A percentile compares a stretch with the other conserved stretches of the same genome.
phyloP scores from a whole-genome alignment of 1,140 invertebrate species.

The Wiebesia pumilae region DNA sequence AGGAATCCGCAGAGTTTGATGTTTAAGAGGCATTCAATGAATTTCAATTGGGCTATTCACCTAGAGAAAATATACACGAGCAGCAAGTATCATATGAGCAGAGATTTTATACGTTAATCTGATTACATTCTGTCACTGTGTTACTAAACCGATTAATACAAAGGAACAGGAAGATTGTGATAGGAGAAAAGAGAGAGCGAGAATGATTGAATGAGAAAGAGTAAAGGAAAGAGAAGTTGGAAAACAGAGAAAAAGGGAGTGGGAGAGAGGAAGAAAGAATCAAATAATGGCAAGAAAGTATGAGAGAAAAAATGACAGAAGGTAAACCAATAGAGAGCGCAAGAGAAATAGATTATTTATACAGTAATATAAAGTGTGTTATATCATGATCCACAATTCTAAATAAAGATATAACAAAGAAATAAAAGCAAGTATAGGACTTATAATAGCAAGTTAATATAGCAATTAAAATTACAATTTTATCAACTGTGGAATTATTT shows the following conservation, averaged over 20 bases:
- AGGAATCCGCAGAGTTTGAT: neutral
- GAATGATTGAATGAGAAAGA: neutral
- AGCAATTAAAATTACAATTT: neutral
- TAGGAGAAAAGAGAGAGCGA: neutral
- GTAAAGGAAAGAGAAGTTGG: neutral
- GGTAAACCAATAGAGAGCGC: neutral
- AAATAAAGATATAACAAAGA: too few relatives aligned
- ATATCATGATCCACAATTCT: neutral
- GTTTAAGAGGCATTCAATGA: neutral
- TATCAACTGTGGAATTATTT: too few relatives aligned
- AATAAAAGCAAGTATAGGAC: too few relatives aligned
- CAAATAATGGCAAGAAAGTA: neutral
- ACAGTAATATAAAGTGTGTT: neutral
- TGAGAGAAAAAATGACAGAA: neutral
- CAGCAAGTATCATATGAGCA: constrained; percentile 51
- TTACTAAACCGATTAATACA: constrained; percentile 32
- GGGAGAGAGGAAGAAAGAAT: neutral
- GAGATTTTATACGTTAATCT: constrained; percentile 57
- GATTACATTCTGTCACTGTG: constrained; percentile 63
- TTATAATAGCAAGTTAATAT: neutral
- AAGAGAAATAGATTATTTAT: neutral
- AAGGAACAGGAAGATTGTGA: neutral
- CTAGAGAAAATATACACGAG: neutral
- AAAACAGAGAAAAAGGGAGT: neutral
- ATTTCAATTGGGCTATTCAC: constrained; percentile 24